Conservation (phyloP, 2,113 vertebrate species). For the Saguinus imperator region DNA sequence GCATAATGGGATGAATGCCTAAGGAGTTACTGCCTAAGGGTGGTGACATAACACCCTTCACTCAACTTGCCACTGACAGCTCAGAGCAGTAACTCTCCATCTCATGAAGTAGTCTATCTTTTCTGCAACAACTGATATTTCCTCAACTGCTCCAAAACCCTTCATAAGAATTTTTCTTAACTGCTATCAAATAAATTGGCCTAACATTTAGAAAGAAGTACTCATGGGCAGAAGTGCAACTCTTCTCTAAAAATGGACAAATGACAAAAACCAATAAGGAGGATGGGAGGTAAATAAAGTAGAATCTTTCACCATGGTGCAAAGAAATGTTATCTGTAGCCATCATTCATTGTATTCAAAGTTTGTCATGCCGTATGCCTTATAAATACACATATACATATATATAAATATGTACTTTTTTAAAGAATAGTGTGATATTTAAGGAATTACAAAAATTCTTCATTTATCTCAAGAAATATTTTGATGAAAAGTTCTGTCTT, state of each 20-base stretch:
- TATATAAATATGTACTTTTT: not conserved
- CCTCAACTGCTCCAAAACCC: not conserved
- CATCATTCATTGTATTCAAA: not conserved
- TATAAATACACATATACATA: not conserved
- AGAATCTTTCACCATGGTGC: not conserved
- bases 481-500: not conserved
- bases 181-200: not conserved
- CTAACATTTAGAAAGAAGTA: not conserved
- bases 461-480: not conserved
- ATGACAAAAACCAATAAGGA: not conserved
- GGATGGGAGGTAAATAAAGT: not conserved
- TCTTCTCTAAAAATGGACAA: constrained; percentile 12
- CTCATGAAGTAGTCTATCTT: not conserved
- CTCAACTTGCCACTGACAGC: not conserved
- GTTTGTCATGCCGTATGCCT: not conserved
- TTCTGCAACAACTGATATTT: not conserved
- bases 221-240: not conserved
- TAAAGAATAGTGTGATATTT: not conserved
- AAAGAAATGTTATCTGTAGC: not conserved
- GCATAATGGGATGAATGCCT: not conserved
- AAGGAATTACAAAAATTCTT: not conserved
- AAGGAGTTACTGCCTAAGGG: not conserved
- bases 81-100: not conserved
- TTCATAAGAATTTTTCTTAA: not conserved
- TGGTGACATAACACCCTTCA: not conserved